Conservation (phyloP, 2,797 vertebrate species). For the Malacoctenus gilli region DNA sequence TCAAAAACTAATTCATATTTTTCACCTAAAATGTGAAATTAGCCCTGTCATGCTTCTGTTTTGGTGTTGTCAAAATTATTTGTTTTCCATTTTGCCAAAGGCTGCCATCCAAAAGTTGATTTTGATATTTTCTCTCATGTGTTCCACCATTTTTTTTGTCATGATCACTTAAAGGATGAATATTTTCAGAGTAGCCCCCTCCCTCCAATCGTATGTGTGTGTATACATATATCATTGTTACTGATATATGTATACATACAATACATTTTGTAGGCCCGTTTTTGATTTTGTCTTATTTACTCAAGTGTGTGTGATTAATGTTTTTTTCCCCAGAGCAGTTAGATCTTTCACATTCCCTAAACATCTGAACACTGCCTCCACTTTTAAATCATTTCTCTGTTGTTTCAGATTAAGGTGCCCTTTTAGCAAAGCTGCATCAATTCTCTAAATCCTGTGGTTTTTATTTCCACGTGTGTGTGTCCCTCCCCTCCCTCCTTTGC, state of each 20-base stretch:
- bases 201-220: too few relatives aligned
- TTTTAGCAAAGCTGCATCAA: conserved; percentile 89
- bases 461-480: conserved; percentile 72
- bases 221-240: too few relatives aligned
- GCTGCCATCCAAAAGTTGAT: conserved; percentile 26
- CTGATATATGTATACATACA: too few relatives aligned
- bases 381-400: conserved; percentile 15
- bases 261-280: too few relatives aligned
- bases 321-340: too few relatives aligned
- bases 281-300: too few relatives aligned
- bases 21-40: conserved; percentile 74
- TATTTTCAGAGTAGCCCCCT: conserved; percentile 13
- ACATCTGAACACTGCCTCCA: too few relatives aligned
- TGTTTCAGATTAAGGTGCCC: conserved; percentile 70
- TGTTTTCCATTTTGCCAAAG: conserved; percentile 52
- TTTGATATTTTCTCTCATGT: conserved; percentile 39
- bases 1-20: conserved; percentile 80
- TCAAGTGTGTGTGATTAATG: too few relatives aligned
- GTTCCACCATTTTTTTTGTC: conserved; percentile 36
- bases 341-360: too few relatives aligned
- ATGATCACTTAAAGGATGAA: conserved; percentile 93
- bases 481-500: conserved; percentile 74
- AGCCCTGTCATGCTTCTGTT: conserved; percentile 70
- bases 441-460: conserved; percentile 76
- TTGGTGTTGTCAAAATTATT: conserved; percentile 39